Evolutionary conservation across 1,140 invertebrate species (phyloP).

Genomic region (Anagrus nilaparvatae): DNA sequence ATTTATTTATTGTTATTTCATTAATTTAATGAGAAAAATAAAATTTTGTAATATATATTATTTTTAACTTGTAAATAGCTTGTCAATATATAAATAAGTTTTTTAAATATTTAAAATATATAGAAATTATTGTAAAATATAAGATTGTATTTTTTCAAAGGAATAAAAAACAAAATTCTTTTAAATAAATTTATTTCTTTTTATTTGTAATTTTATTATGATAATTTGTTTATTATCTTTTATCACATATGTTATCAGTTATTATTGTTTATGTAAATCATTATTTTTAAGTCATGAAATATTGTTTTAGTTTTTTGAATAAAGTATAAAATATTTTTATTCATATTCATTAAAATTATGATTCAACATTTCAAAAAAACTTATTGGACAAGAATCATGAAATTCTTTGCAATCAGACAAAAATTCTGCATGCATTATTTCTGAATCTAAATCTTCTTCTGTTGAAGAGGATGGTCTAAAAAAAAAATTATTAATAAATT

Average conservation of each 20-base stretch:
- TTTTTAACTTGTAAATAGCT: slow-evolving; percentile 11
- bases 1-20: slow-evolving; percentile 7
- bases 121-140: not conserved
- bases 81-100: slow-evolving; percentile 11
- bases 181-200: not conserved
- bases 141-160: not conserved
- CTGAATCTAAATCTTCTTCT: slow-evolving; percentile 29
- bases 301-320: too few species aligned
- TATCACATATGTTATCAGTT: too few species aligned
- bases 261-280: too few species aligned
- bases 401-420: slow-evolving; percentile 31
- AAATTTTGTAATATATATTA: slow-evolving; percentile 8
- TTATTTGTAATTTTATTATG: not conserved
- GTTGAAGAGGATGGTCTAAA: slow-evolving; percentile 39
- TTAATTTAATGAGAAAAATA: too few species aligned
- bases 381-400: slow-evolving; percentile 33
- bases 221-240: slow-evolving; percentile 11
- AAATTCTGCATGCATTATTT: slow-evolving; percentile 36
- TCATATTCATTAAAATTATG: too few species aligned
- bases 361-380: slow-evolving; percentile 34
- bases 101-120: not conserved
- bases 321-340: too few species aligned
- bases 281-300: too few species aligned
- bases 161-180: slow-evolving; percentile 2
- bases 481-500: slow-evolving; percentile 15